Evolutionary conservation across 2,888 invertebrate species (phyloP).

Genomic region (Clepsis dumicolana): DNA sequence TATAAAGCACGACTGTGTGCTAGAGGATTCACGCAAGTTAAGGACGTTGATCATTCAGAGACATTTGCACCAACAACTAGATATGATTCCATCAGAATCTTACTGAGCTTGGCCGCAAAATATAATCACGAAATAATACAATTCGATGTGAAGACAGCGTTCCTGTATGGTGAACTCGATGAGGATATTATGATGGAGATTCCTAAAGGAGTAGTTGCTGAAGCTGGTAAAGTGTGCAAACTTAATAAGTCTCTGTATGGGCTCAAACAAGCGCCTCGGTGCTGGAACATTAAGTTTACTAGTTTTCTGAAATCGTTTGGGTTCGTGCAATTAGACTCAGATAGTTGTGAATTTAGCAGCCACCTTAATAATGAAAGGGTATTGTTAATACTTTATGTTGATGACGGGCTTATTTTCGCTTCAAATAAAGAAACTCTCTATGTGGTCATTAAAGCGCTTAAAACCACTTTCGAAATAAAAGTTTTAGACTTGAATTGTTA

Average conservation of each 20-base stretch:
- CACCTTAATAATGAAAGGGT: too few relatives aligned
- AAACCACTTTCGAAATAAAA: neutral
- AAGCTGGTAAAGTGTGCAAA: conserved; percentile 4
- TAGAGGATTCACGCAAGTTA: neutral
- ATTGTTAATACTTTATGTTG: too few relatives aligned
- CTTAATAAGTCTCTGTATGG: neutral
- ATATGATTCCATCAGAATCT: neutral
- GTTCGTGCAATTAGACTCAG: neutral
- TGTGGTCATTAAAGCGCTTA: neutral
- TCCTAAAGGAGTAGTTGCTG: neutral
- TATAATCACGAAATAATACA: neutral
- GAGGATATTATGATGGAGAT: conserved; percentile 1
- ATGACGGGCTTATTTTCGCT: neutral
- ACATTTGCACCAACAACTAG: neutral
- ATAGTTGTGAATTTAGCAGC: neutral
- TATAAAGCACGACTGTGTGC: neutral
- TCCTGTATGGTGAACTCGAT: neutral
- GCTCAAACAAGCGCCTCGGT: neutral
- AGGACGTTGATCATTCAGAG: neutral
- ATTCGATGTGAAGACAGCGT: neutral
- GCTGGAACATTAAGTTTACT: neutral
- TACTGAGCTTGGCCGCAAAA: neutral
- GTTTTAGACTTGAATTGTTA: neutral
- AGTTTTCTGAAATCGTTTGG: too few relatives aligned
- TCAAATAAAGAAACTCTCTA: neutral